Evolutionary conservation across 2,113 vertebrate genomes (phyloP).

Genomic region (Marcusenius ussheri): DNA sequence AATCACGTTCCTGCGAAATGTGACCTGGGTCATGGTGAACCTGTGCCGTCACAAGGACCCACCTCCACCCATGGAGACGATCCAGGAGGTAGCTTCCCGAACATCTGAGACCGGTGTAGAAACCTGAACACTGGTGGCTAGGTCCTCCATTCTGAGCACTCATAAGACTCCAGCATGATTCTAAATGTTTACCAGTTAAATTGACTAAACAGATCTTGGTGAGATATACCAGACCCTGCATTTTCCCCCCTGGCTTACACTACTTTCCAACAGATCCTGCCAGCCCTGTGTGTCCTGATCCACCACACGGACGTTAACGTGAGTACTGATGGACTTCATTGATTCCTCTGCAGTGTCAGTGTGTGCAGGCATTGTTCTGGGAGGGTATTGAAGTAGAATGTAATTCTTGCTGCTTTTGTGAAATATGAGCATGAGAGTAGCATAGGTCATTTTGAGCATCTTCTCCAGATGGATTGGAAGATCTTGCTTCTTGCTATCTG

Average conservation of each 20-base stretch:
- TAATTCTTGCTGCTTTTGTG: background rate
- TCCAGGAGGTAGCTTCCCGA: slow-evolving; percentile 80
- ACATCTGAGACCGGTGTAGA: background rate
- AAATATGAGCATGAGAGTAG: background rate
- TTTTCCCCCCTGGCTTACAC: background rate
- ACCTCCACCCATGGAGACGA: slow-evolving; percentile 96
- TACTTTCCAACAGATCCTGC: slow-evolving; percentile 74
- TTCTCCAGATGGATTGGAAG: background rate
- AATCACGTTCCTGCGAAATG: slow-evolving; percentile 97
- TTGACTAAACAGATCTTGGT: background rate
- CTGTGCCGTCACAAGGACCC: slow-evolving; percentile 98
- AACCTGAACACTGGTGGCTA: background rate
- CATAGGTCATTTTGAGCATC: background rate
- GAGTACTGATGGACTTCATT: slow-evolving; percentile 54
- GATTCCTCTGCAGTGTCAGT: background rate
- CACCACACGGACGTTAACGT: slow-evolving; percentile 98
- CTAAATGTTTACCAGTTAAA: background rate
- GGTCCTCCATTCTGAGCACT: background rate
- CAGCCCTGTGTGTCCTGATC: slow-evolving; percentile 91
- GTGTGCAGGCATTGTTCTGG: background rate
- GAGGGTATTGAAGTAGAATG: background rate
- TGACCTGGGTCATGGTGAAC: slow-evolving; percentile 99
- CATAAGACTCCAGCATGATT: no score
- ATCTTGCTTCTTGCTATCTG: background rate
- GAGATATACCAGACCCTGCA: background rate